phyloP scores from a whole-genome alignment of 2,797 vertebrate species.

The Esox masquinongy region DNA sequence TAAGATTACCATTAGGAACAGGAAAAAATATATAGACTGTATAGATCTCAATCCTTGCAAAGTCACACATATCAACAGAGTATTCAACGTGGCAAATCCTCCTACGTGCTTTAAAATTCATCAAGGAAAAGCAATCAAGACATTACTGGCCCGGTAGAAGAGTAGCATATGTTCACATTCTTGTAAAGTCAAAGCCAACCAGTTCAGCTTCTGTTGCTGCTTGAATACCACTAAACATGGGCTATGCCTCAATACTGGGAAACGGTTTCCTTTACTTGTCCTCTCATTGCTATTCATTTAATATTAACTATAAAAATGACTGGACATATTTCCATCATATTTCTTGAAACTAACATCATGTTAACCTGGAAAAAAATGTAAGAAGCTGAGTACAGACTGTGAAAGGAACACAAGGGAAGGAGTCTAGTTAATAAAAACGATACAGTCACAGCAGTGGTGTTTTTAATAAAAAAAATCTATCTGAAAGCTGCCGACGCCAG shows the following conservation, averaged over 20 bases:
- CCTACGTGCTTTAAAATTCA: not conserved
- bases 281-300: not conserved
- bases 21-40: not conserved
- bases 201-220: not conserved
- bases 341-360: not conserved
- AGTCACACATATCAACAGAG: not conserved
- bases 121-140: not conserved
- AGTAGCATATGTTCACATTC: not conserved
- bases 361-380: no score
- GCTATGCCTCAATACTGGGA: not conserved
- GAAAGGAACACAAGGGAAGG: not conserved
- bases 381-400: no score
- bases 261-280: not conserved
- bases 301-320: not conserved
- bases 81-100: not conserved
- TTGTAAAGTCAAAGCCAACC: not conserved
- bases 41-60: not conserved
- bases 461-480: not conserved
- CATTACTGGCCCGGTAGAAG: not conserved
- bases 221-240: not conserved
- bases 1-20: not conserved
- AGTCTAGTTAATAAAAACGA: not conserved
- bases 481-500: not conserved
- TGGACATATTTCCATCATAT: not conserved
- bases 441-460: not conserved